These are phyloP conservation scores for Turritopsis dohrnii DNA, from an alignment of 30 jellyfish, hydroid and myxozoan species.

Conservation along the genomic window DNA sequence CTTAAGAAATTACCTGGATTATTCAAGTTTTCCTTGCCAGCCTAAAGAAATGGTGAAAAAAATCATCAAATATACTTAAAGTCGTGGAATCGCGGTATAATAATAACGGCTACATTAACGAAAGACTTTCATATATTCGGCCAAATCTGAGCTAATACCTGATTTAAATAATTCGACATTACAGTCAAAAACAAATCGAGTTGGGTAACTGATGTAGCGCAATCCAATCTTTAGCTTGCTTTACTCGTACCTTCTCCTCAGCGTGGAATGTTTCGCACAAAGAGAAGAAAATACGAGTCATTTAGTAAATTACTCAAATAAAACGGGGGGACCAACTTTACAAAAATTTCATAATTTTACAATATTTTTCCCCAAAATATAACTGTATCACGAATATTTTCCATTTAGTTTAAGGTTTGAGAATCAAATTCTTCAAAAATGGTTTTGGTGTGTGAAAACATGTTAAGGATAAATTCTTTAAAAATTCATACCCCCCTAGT, in stretches of 20 bases:
- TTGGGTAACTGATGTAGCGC: not conserved
- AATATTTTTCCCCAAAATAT: too few relatives aligned
- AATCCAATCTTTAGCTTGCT: not conserved
- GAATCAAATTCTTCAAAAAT: not conserved
- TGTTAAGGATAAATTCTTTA: not conserved
- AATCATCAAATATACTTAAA: not conserved
- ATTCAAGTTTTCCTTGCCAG: conserved; percentile 21
- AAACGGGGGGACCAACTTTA: conserved; percentile 15
- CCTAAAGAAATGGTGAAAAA: conserved; percentile 1
- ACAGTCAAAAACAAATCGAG: conserved; percentile 45
- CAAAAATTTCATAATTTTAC: not conserved
- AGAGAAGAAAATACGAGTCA: conserved; percentile 23
- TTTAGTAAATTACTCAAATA: not conserved
- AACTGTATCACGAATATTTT: not conserved
- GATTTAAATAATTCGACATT: conserved; percentile 84
- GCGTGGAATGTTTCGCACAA: conserved; percentile 35
- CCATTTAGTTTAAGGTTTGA: not conserved
- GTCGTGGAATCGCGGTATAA: not conserved
- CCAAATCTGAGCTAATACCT: conserved; percentile 37
- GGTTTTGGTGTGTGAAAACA: not conserved
- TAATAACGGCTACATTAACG: not conserved
- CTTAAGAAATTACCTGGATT: conserved; percentile 21
- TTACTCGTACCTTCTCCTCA: conserved; percentile 23
- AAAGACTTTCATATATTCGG: not conserved
- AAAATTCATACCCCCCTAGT: not conserved